A percentile compares a stretch with the other conserved stretches of the same genome.
phyloP scores from a whole-genome alignment of 2,113 vertebrate species.

The Hypanus sabinus region DNA sequence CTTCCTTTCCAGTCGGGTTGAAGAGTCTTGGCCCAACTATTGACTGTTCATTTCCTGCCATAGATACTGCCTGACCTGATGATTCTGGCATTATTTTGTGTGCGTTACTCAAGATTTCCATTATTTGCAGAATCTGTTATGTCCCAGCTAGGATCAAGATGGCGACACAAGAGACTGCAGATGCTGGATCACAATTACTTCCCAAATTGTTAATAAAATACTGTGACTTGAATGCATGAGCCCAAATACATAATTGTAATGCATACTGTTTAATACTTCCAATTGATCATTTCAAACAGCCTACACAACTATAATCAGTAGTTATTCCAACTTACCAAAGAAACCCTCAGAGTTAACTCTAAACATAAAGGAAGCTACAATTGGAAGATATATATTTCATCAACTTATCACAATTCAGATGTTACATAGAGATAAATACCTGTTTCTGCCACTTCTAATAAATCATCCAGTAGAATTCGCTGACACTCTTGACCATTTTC shows the following conservation, averaged over 20 bases:
- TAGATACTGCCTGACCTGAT: too few relatives aligned
- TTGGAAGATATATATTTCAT: neutral
- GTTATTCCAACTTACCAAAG: neutral
- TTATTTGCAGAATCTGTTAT: too few relatives aligned
- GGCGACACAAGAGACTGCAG: too few relatives aligned
- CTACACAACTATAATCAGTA: neutral
- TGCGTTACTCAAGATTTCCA: too few relatives aligned
- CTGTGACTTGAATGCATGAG: neutral
- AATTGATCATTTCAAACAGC: neutral
- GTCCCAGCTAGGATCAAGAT: too few relatives aligned
- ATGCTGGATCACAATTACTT: neutral
- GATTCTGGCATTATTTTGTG: too few relatives aligned
- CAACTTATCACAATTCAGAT: neutral
- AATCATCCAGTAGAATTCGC: constrained; percentile 80
- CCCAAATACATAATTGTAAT: neutral
- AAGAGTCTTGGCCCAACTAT: too few relatives aligned
- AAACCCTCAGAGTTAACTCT: neutral
- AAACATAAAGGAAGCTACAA: neutral
- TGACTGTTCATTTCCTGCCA: too few relatives aligned
- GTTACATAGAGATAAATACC: constrained; percentile 51
- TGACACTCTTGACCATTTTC: constrained; percentile 73
- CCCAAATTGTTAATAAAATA: neutral
- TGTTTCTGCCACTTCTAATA: constrained; percentile 70
- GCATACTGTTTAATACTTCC: neutral
- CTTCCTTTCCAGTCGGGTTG: too few relatives aligned